Conservation (phyloP, 1,140 invertebrate species). For the Polypedilum pembai region DNA sequence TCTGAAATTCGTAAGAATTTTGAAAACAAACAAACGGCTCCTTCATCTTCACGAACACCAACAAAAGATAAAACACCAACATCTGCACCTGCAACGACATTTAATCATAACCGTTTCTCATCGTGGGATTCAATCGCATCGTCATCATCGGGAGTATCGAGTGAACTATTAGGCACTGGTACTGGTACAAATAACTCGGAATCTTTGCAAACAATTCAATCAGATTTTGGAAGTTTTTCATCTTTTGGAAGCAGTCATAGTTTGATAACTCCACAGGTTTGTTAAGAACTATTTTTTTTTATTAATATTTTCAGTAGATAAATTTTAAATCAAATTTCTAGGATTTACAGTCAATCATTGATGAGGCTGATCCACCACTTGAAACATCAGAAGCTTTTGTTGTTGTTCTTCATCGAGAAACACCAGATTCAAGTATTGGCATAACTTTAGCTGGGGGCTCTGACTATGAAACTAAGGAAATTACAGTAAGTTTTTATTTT, state of each 20-base stretch:
- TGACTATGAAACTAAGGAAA: constrained; percentile 84
- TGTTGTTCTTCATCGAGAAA: constrained; percentile 42
- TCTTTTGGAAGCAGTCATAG: constrained; percentile 43
- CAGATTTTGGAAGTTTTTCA: constrained; percentile 42
- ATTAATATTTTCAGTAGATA: neutral
- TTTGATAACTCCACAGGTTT: constrained; percentile 39
- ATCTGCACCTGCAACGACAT: neutral
- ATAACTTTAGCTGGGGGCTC: constrained; percentile 79
- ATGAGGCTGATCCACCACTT: constrained; percentile 42
- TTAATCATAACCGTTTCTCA: constrained; percentile 41
- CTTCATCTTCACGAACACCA: neutral
- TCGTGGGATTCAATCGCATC: constrained; percentile 41
- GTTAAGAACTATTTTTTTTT: no score
- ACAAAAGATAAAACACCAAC: neutral
- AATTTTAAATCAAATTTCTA: neutral
- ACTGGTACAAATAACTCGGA: constrained; percentile 34
- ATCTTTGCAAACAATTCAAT: constrained; percentile 41
- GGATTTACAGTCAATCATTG: constrained; percentile 43
- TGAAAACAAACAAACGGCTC: constrained; percentile 31
- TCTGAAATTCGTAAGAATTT: constrained; percentile 41
- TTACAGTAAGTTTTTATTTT: constrained; percentile 78
- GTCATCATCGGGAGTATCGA: constrained; percentile 42
- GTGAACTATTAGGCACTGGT: constrained; percentile 36
- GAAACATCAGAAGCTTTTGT: constrained; percentile 43
- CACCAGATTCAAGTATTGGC: constrained; percentile 65